phyloP scores from a whole-genome alignment of 2,113 vertebrate species.

The Upupa epops region DNA sequence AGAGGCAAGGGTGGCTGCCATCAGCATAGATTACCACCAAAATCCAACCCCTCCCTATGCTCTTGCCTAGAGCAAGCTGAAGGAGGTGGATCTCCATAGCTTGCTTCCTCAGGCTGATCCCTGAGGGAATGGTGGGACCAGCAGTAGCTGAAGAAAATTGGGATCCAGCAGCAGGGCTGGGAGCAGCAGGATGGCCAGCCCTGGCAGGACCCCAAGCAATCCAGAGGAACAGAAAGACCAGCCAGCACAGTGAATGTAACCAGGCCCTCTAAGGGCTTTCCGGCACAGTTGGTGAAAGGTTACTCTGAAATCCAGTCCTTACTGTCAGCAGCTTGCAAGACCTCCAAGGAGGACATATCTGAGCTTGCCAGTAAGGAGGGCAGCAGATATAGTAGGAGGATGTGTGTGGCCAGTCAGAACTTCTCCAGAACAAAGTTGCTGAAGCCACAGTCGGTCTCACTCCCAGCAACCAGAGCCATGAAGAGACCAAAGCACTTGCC shows the following conservation, averaged over 20 bases:
- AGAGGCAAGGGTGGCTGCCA: background rate
- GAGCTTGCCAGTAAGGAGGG: background rate
- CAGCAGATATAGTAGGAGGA: background rate
- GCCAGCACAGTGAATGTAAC: fast-evolving
- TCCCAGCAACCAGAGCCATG: background rate
- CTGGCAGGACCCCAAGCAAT: background rate
- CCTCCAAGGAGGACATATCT: background rate
- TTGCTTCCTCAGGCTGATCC: background rate
- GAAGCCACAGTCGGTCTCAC: background rate
- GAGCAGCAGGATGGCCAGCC: background rate
- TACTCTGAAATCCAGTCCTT: background rate
- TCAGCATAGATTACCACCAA: fast-evolving
- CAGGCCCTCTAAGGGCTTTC: background rate
- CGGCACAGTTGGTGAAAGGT: background rate
- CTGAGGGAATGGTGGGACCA: background rate
- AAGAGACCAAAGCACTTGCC: background rate
- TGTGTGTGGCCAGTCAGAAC: background rate
- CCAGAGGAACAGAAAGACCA: background rate
- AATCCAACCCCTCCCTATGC: background rate
- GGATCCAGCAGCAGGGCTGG: background rate
- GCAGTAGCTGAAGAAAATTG: background rate
- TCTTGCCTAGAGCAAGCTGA: background rate
- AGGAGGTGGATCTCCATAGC: background rate
- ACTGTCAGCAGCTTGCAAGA: background rate
- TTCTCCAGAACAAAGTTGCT: background rate